phyloP scores from a whole-genome alignment of 2,888 invertebrate genomes.

The Archaeoteleia sp. region DNA sequence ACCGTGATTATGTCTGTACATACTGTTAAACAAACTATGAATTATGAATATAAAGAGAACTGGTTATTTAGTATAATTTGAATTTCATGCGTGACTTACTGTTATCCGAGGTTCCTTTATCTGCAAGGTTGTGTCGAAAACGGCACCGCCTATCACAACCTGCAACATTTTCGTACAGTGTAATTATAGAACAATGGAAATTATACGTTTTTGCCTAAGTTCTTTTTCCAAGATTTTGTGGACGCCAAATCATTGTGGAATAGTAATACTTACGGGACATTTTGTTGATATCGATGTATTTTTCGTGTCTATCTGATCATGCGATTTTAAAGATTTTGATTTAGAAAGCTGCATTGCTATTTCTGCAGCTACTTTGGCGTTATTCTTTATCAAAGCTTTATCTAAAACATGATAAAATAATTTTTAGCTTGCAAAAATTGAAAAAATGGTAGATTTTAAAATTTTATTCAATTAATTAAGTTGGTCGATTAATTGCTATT shows the following conservation, averaged over 20 bases:
- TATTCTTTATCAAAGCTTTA: constrained; percentile 94
- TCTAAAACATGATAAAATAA: constrained; percentile 77
- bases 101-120: constrained; percentile 79
- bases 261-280: constrained; percentile 59
- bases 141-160: constrained; percentile 87
- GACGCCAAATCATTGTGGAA: too few species aligned
- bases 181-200: constrained; percentile 4
- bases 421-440: background rate
- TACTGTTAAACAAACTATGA: constrained; percentile 68
- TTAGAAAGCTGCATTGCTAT: constrained; percentile 78
- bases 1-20: constrained; percentile 67
- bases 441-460: background rate
- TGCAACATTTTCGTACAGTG: constrained; percentile 61
- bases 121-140: constrained; percentile 83
- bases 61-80: constrained; percentile 71
- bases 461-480: too few species aligned
- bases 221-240: too few species aligned
- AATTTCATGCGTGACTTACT: constrained; percentile 77
- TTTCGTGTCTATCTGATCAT: constrained; percentile 12
- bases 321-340: constrained; percentile 15
- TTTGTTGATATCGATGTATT: constrained; percentile 21
- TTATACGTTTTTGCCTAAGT: constrained; percentile 19
- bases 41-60: constrained; percentile 69
- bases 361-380: constrained; percentile 88
- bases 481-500: too few species aligned